A percentile compares a stretch with the other conserved stretches of the same genome.
phyloP scores from a whole-genome alignment of 2,888 invertebrate species.

The Philonicus albiceps region DNA sequence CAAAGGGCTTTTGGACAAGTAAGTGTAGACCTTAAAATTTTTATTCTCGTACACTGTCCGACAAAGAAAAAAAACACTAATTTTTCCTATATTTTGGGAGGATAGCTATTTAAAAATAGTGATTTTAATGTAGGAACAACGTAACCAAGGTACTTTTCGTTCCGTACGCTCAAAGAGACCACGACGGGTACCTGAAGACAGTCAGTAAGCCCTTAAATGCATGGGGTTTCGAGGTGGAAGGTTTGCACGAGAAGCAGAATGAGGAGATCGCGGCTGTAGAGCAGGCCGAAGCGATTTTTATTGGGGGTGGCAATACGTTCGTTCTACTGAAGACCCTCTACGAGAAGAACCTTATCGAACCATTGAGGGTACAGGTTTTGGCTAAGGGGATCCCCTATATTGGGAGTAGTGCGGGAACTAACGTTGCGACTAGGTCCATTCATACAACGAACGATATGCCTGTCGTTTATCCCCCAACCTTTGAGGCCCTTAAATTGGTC shows the following conservation, averaged over 20 bases:
- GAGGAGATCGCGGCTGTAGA: slow-evolving; percentile 68
- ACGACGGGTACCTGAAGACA: slow-evolving; percentile 71
- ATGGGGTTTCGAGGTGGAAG: slow-evolving; percentile 72
- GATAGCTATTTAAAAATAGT: no score
- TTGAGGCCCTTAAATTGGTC: slow-evolving; percentile 75
- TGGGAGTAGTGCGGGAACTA: slow-evolving; percentile 83
- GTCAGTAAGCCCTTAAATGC: slow-evolving; percentile 68
- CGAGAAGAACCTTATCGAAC: slow-evolving; percentile 70
- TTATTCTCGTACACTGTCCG: no score
- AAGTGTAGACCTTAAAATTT: slow-evolving; percentile 56
- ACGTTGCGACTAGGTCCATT: slow-evolving; percentile 81
- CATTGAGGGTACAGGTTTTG: slow-evolving; percentile 71
- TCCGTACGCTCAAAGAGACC: slow-evolving; percentile 76
- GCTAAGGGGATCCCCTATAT: slow-evolving; percentile 74
- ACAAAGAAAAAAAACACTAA: no score
- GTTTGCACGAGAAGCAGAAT: slow-evolving; percentile 71
- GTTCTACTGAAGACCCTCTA: slow-evolving; percentile 75
- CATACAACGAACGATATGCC: slow-evolving; percentile 91
- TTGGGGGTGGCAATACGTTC: slow-evolving; percentile 86
- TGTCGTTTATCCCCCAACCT: slow-evolving; percentile 75
- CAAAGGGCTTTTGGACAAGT: slow-evolving; percentile 69
- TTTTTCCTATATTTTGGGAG: no score
- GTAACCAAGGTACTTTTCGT: slow-evolving; percentile 74
- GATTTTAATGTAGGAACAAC: slow-evolving; percentile 66
- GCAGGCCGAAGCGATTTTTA: slow-evolving; percentile 74